Percentiles rank a stretch among this genome's conserved stretches.
These are phyloP conservation scores for Ecliptopera silaceata DNA, from an alignment of 2,888 invertebrate genomes.

Conservation along the genomic window DNA sequence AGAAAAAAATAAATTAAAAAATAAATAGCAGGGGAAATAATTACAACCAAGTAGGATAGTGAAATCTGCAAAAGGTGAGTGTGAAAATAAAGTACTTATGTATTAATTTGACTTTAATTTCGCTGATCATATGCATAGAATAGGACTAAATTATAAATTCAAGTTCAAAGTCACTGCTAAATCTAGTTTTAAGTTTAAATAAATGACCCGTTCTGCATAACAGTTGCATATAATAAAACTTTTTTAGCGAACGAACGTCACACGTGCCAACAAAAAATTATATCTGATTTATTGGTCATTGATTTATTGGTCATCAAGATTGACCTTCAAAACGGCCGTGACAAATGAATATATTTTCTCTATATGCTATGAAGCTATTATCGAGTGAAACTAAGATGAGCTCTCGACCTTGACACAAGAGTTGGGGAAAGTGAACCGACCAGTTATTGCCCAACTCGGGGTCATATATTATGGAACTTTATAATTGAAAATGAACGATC, in stretches of 20 bases:
- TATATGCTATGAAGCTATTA: slow-evolving; percentile 26
- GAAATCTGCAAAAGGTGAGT: too few species aligned
- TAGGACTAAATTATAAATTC: slow-evolving; percentile 6
- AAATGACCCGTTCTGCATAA: slow-evolving; percentile 27
- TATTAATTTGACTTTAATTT: too few species aligned
- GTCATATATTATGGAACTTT: slow-evolving; percentile 39
- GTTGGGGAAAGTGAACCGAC: slow-evolving; percentile 76
- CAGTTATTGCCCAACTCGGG: slow-evolving; percentile 68
- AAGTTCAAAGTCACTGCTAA: slow-evolving; percentile 32
- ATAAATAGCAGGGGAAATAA: too few species aligned
- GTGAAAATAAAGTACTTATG: too few species aligned
- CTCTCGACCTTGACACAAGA: slow-evolving; percentile 74
- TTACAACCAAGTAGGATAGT: too few species aligned
- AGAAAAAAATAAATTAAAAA: too few species aligned
- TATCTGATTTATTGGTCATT: slow-evolving; percentile 27
- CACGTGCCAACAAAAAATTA: slow-evolving; percentile 22
- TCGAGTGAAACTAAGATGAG: slow-evolving; percentile 44
- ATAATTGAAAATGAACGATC: slow-evolving; percentile 25
- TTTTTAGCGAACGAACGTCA: slow-evolving; percentile 26
- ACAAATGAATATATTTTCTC: slow-evolving; percentile 29
- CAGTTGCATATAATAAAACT: slow-evolving; percentile 22
- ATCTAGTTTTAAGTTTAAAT: slow-evolving; percentile 32
- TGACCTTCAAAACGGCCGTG: slow-evolving; percentile 36
- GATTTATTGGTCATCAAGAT: slow-evolving; percentile 27
- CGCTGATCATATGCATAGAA: not conserved